Evolutionary conservation across 2,113 vertebrate species (phyloP).

Genomic region (Cathartes aura): DNA sequence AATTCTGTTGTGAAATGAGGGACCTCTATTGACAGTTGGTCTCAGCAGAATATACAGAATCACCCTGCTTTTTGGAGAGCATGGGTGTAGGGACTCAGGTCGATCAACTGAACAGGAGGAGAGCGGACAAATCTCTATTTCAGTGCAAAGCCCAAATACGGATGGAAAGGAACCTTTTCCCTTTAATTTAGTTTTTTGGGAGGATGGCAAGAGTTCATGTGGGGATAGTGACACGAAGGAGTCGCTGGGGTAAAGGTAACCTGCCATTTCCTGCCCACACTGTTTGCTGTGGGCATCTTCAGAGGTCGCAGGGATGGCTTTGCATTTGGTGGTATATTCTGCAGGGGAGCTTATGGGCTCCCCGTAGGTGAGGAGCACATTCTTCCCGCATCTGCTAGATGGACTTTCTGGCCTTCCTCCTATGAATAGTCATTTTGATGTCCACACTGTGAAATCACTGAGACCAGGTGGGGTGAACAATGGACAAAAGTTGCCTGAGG

Average conservation of each 20-base stretch:
- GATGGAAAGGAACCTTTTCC: not conserved
- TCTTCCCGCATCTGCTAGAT: not conserved
- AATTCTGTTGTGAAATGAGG: not conserved
- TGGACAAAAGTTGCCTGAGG: not conserved
- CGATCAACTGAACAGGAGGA: not conserved
- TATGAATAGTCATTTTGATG: not conserved
- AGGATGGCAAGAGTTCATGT: not conserved
- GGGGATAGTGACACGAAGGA: not conserved
- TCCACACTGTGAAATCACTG: not conserved
- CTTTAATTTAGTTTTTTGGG: not conserved
- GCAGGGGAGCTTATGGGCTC: not conserved
- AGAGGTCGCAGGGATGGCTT: not conserved
- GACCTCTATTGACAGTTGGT: not conserved
- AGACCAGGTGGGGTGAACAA: not conserved
- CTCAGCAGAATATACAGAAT: not conserved
- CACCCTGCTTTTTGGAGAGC: not conserved
- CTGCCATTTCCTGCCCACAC: not conserved
- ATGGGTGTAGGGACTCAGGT: rapidly evolving
- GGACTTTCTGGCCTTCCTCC: not conserved
- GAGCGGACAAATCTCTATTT: not conserved
- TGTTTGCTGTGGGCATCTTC: not conserved
- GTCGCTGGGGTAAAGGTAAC: not conserved
- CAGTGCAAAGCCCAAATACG: not conserved
- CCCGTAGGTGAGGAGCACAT: not conserved
- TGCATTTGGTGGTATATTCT: not conserved